phyloP scores from a whole-genome alignment of 2,113 vertebrate species.

The Gymnogyps californianus region DNA sequence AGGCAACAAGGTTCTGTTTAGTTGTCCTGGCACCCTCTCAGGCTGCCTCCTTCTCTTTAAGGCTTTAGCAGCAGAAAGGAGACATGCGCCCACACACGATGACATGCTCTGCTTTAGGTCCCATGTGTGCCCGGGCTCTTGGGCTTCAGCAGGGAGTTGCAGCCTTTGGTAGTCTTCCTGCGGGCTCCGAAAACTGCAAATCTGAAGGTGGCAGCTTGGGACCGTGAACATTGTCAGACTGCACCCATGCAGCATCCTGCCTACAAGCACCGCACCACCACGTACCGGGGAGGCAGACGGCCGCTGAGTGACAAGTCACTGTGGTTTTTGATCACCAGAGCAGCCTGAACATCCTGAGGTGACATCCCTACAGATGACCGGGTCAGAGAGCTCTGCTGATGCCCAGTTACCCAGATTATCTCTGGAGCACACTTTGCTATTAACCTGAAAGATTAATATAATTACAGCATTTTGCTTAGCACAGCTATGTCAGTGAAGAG shows the following conservation, averaged over 20 bases:
- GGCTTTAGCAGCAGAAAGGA: background rate
- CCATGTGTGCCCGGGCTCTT: background rate
- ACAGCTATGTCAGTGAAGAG: background rate
- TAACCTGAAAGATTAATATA: background rate
- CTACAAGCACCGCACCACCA: too few species aligned
- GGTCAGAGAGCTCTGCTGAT: background rate
- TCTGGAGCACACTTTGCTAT: background rate
- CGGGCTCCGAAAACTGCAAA: background rate
- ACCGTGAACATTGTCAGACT: background rate
- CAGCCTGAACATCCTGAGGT: background rate
- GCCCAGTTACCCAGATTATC: background rate
- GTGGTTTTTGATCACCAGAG: background rate
- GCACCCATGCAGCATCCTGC: background rate
- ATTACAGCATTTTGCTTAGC: too few species aligned
- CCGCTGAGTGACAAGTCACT: accelerated
- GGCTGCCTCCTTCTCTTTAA: background rate
- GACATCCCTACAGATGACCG: background rate
- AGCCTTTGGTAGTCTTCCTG: background rate
- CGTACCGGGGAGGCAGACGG: accelerated
- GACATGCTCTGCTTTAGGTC: background rate
- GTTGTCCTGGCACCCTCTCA: background rate
- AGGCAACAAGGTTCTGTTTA: background rate
- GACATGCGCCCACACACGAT: accelerated
- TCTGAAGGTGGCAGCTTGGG: background rate
- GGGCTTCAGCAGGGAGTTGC: background rate